A percentile compares a stretch with the other conserved stretches of the same genome.
These are phyloP conservation scores for Lerista edwardsae DNA, from an alignment of 2,797 vertebrate species.

Conservation along the genomic window DNA sequence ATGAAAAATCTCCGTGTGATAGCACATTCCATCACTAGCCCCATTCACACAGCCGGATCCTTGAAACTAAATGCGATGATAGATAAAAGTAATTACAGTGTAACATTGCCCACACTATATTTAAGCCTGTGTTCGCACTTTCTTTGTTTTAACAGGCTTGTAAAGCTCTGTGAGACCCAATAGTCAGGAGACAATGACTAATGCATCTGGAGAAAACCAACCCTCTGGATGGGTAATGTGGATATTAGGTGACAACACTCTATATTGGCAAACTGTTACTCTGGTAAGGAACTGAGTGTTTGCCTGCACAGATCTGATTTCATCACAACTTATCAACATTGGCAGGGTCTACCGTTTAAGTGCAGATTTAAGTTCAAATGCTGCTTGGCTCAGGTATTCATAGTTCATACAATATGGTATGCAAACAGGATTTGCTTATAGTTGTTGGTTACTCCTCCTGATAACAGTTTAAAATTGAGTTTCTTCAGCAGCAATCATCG, in stretches of 20 bases:
- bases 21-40: slow-evolving; percentile 55
- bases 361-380: background rate
- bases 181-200: slow-evolving; percentile 52
- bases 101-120: slow-evolving; percentile 58
- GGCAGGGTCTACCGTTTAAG: background rate
- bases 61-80: slow-evolving; percentile 56
- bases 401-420: background rate
- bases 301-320: background rate
- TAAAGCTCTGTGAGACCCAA: slow-evolving; percentile 46
- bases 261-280: slow-evolving; percentile 28
- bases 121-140: slow-evolving; percentile 64
- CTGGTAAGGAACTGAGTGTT: slow-evolving; percentile 8
- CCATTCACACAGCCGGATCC: slow-evolving; percentile 50
- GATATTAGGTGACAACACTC: slow-evolving; percentile 49
- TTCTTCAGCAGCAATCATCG: too few species aligned
- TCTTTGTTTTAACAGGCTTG: slow-evolving; percentile 51
- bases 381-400: background rate
- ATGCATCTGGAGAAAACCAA: slow-evolving; percentile 53
- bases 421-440: background rate
- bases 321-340: background rate
- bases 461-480: background rate
- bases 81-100: slow-evolving; percentile 70
- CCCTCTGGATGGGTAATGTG: slow-evolving; percentile 4
- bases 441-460: background rate
- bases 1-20: slow-evolving; percentile 52